Base-by-base conservation (phyloP, 2,888 invertebrate genomes). In the Cataglyphis albicans region DNA sequence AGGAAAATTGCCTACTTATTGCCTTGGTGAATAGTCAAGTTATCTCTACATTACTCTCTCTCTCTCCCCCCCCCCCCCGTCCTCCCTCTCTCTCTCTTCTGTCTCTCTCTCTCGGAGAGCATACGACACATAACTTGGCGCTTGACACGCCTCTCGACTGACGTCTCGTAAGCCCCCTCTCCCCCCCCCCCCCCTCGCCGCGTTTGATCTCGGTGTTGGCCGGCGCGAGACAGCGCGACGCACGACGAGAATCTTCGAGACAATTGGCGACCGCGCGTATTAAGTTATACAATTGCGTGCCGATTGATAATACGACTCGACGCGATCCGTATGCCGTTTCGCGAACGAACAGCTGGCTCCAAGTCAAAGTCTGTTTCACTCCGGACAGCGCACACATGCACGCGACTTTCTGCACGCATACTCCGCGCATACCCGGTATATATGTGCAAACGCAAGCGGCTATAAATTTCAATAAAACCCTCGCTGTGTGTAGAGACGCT, bases 381-480 rank as follows among this genome's bases (percentile, higher is more conserved):
- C 70, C 57, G 78, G 59, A 70, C 59, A 15, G 70, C 57, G 52
- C 38, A 41, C 61, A 25, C 25, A 29, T 18, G 32, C 21, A 29
- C 29, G 29, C 29, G 29, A 1, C 29, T 29, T 2, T 29, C 29
- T 29, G 29, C 29, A 29, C 29, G 29, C 2, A 29, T n/a, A 32
- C 6, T 4, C n/a, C 48, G 48, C 48, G 7, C 0, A 52, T 52
- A n/a, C 48, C 7, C 48, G 48, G 81, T 25, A 48, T 35, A 29
- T 78, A 70, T 64, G 32, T 85, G 87, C 89, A 90, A 86, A 89
- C 90, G 88, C 87, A 88, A 89, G 87, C 86, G 91, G 90, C 89
- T 89, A 91, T 93, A 92, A 93, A 93, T 93, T 92, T 92, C 91
- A 93, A 93, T 93, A 92, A 93, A 93, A 92, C 90, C 89, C 89